phyloP scores from a whole-genome alignment of 2,113 vertebrate species.

The Takifugu bimaculatus region DNA sequence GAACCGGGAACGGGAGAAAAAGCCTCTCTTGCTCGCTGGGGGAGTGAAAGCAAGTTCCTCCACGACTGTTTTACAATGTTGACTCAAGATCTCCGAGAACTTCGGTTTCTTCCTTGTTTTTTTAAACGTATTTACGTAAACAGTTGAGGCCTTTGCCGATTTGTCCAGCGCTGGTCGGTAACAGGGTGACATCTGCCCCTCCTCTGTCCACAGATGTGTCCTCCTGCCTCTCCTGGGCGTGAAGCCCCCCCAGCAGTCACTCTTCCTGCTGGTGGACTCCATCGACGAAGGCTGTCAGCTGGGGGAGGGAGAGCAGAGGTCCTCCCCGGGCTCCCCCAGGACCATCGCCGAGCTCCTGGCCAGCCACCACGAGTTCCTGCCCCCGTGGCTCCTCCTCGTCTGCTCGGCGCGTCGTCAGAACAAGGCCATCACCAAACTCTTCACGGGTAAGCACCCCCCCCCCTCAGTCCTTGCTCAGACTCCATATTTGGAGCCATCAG shows the following conservation, averaged over 20 bases:
- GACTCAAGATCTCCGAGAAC: too few relatives aligned
- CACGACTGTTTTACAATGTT: neutral
- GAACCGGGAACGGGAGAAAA: constrained; percentile 16
- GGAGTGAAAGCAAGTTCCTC: neutral
- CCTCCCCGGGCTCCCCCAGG: constrained; percentile 76
- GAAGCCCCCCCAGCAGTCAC: constrained; percentile 85
- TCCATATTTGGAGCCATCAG: too few relatives aligned
- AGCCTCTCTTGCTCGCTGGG: neutral
- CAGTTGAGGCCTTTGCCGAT: too few relatives aligned
- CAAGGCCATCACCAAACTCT: constrained; percentile 94
- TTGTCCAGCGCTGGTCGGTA: too few relatives aligned
- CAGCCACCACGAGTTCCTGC: constrained; percentile 91
- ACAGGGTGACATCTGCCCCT: neutral
- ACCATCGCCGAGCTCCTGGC: constrained; percentile 93
- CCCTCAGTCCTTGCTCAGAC: neutral
- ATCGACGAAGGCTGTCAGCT: constrained; percentile 88
- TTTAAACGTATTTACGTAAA: too few relatives aligned
- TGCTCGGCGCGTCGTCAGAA: constrained; percentile 95
- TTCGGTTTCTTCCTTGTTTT: too few relatives aligned
- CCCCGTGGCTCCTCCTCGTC: constrained; percentile 93
- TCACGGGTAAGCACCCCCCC: constrained; percentile 80
- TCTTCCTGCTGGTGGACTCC: constrained; percentile 90
- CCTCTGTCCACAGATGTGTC: constrained; percentile 77
- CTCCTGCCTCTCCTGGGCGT: constrained; percentile 87
- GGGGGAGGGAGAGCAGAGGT: constrained; percentile 80